Evolutionary conservation across 2,888 invertebrate species (phyloP).

Genomic region (Chrysotoxum bicinctum): DNA sequence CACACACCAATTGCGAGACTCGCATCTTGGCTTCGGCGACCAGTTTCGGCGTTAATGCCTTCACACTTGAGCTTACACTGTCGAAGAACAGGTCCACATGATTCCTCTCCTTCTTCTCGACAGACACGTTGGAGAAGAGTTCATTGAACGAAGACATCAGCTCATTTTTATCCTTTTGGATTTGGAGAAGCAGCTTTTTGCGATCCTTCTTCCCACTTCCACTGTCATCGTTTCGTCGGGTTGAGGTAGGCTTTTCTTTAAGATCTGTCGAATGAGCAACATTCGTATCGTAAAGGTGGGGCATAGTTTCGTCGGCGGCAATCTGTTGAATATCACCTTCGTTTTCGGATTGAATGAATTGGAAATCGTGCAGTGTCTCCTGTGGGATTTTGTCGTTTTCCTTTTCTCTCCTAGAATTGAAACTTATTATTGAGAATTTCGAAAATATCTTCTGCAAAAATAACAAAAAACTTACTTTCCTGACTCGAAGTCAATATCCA

Average conservation of each 20-base stretch:
- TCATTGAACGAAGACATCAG: conserved; percentile 80
- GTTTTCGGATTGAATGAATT: conserved; percentile 41
- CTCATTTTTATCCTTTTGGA: conserved; percentile 79
- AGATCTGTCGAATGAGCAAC: neutral
- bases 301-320: neutral
- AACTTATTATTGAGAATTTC: neutral
- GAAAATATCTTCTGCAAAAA: neutral
- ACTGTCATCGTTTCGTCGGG: neutral
- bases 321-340: conserved; percentile 12
- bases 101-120: conserved; percentile 75
- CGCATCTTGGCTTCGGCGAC: conserved; percentile 76
- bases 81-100: conserved; percentile 77
- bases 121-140: conserved; percentile 71
- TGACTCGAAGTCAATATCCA: conserved; percentile 34
- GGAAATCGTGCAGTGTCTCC: conserved; percentile 51
- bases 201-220: conserved; percentile 74
- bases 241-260: neutral
- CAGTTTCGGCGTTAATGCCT: conserved; percentile 75
- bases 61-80: conserved; percentile 75
- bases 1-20: conserved; percentile 75
- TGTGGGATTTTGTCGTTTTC: neutral
- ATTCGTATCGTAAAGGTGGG: conserved; percentile 40
- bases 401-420: conserved; percentile 18
- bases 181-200: conserved; percentile 76
- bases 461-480: conserved; percentile 40